Evolutionary conservation across 1,140 invertebrate genomes (phyloP).

Genomic region (Mycetomoellerius zeteki): DNA sequence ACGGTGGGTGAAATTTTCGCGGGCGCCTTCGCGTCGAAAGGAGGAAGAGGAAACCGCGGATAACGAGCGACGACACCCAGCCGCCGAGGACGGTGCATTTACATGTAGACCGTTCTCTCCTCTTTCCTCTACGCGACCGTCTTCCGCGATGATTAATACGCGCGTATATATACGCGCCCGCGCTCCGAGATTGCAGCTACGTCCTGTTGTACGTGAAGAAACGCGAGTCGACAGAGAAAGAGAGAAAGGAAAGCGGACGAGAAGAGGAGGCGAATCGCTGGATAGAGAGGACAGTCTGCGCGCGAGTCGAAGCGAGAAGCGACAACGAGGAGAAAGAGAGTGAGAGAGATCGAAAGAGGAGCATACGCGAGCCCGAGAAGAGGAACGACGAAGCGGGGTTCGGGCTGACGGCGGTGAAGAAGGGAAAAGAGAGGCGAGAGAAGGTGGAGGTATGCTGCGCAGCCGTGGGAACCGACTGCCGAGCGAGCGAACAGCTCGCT

Average conservation of each 20-base stretch:
- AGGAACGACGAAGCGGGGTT: slow-evolving; percentile 36
- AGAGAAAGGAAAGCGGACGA: slow-evolving; percentile 48
- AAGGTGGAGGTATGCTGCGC: slow-evolving; percentile 80
- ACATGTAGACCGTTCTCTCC: slow-evolving; percentile 35
- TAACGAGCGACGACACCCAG: slow-evolving; percentile 62
- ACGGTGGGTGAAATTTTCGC: slow-evolving; percentile 68
- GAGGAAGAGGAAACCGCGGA: slow-evolving; percentile 70
- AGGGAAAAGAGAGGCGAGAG: slow-evolving; percentile 70
- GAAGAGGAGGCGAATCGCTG: slow-evolving; percentile 24
- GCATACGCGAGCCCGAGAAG: slow-evolving; percentile 50
- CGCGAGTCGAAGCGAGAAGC: slow-evolving; percentile 16
- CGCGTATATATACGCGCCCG: slow-evolving; percentile 36
- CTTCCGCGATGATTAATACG: slow-evolving; percentile 79
- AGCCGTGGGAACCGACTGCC: slow-evolving; percentile 81
- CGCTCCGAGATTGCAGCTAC: slow-evolving; percentile 61
- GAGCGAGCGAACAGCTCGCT: slow-evolving; percentile 57
- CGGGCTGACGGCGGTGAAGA: slow-evolving; percentile 49
- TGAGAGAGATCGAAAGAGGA: slow-evolving; percentile 62
- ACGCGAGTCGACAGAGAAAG: slow-evolving; percentile 57
- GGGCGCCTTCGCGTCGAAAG: slow-evolving; percentile 61
- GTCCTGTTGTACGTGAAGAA: slow-evolving; percentile 68
- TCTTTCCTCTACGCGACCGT: slow-evolving; percentile 50
- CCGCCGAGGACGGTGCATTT: slow-evolving; percentile 24
- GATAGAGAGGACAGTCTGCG: slow-evolving; percentile 48
- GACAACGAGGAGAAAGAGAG: slow-evolving; percentile 22